These are phyloP conservation scores for Pseudochirops corinnae DNA, from an alignment of 2,797 vertebrate species.

Conservation along the genomic window DNA sequence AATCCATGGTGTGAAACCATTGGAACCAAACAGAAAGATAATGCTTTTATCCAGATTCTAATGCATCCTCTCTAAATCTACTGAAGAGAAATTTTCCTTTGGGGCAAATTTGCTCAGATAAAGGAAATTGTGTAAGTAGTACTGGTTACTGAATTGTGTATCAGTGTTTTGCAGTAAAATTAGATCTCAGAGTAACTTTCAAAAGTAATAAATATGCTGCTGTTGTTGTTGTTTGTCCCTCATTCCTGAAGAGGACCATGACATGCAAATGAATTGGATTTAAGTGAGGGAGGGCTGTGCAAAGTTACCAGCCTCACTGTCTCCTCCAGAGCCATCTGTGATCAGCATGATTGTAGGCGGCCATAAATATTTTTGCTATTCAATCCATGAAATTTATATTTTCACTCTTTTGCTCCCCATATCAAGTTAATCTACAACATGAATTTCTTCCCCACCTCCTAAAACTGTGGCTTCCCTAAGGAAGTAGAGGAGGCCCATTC, in stretches of 20 bases:
- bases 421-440: slow-evolving; percentile 9
- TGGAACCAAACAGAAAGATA: not conserved
- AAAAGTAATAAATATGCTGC: not conserved
- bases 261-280: too few species aligned
- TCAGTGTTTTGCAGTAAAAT: slow-evolving; percentile 25
- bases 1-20: not conserved
- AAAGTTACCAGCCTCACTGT: too few species aligned
- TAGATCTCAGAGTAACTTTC: slow-evolving; percentile 35
- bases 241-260: too few species aligned
- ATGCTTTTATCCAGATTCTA: not conserved
- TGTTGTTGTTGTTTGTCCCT: too few species aligned
- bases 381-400: slow-evolving; percentile 1
- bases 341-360: too few species aligned
- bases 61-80: slow-evolving; percentile 25
- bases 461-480: not conserved
- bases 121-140: slow-evolving; percentile 8
- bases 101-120: slow-evolving; percentile 43
- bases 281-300: too few species aligned
- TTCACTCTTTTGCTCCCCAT: not conserved
- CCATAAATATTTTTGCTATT: not conserved
- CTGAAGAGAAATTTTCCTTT: not conserved
- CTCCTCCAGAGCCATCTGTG: too few species aligned
- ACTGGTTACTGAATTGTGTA: slow-evolving; percentile 33
- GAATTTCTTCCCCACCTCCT: not conserved
- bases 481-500: not conserved